Conservation (phyloP, 2,888 invertebrate genomes). For the Scaptomyza tumidula region DNA sequence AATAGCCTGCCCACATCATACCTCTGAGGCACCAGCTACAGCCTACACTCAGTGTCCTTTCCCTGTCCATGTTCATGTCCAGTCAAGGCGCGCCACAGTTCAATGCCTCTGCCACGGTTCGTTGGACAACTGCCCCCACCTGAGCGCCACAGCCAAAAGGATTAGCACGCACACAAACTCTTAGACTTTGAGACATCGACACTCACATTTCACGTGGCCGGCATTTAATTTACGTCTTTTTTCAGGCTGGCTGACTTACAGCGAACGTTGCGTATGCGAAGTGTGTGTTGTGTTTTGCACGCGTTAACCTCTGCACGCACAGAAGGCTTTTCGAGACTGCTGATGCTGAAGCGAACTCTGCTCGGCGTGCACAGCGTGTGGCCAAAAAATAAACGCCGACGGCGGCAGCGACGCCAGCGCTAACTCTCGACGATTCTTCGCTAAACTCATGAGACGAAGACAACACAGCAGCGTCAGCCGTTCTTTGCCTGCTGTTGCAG, state of each 20-base stretch:
- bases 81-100: constrained; percentile 66
- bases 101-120: constrained; percentile 71
- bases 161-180: constrained; percentile 41
- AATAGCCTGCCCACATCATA: constrained; percentile 36
- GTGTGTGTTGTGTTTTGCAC: constrained; percentile 59
- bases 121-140: constrained; percentile 59
- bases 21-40: constrained; percentile 3
- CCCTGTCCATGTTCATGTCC: constrained; percentile 32
- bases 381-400: constrained; percentile 12
- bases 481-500: constrained; percentile 39
- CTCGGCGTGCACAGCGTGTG: constrained; percentile 47
- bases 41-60: neutral
- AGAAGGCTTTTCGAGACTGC: constrained; percentile 78
- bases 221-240: constrained; percentile 49
- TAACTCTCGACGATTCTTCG: constrained; percentile 46
- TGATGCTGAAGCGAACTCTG: constrained; percentile 58
- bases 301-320: constrained; percentile 76
- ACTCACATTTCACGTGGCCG: constrained; percentile 55
- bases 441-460: constrained; percentile 59
- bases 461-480: constrained; percentile 25
- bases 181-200: constrained; percentile 10
- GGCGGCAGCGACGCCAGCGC: constrained; percentile 25
- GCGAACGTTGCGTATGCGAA: constrained; percentile 68
- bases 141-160: constrained; percentile 38
- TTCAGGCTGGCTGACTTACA: constrained; percentile 9